These are phyloP conservation scores for Aphaenogaster floridana DNA, from an alignment of 1,140 invertebrate species.

Conservation along the genomic window DNA sequence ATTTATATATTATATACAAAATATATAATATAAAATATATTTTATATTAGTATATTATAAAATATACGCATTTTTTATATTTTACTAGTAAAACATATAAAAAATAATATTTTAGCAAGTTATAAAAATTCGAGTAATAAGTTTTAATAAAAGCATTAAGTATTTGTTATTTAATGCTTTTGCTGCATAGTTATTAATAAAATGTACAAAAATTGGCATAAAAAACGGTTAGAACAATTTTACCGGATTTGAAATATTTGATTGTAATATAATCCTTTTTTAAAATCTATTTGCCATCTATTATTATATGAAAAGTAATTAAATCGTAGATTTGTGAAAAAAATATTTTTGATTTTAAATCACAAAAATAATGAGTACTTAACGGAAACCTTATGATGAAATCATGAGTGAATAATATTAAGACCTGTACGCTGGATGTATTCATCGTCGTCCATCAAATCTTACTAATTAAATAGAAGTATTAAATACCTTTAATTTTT, in stretches of 20 bases:
- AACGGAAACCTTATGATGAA: slow-evolving; percentile 39
- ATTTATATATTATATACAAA: background rate
- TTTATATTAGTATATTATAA: background rate
- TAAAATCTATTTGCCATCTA: background rate
- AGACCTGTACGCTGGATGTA: slow-evolving; percentile 41
- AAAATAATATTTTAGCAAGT: background rate
- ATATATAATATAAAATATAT: background rate
- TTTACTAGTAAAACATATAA: background rate
- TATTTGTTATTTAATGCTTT: background rate
- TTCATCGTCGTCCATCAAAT: slow-evolving; percentile 15
- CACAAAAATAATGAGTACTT: background rate
- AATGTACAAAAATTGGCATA: background rate
- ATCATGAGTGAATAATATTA: slow-evolving; percentile 51
- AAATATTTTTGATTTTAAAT: slow-evolving; percentile 24
- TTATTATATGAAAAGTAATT: slow-evolving; percentile 8
- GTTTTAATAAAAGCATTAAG: background rate
- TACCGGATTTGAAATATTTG: slow-evolving; percentile 52
- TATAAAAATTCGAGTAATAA: background rate
- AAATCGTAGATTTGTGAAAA: background rate
- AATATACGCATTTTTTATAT: slow-evolving; percentile 1
- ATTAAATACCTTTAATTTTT: background rate
- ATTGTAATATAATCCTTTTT: slow-evolving; percentile 69
- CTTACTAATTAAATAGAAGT: background rate
- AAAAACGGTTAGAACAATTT: slow-evolving; percentile 54
- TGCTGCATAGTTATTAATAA: background rate